Evolutionary conservation across 2,113 vertebrate species (phyloP).

Genomic region (Melanocharis versteri): DNA sequence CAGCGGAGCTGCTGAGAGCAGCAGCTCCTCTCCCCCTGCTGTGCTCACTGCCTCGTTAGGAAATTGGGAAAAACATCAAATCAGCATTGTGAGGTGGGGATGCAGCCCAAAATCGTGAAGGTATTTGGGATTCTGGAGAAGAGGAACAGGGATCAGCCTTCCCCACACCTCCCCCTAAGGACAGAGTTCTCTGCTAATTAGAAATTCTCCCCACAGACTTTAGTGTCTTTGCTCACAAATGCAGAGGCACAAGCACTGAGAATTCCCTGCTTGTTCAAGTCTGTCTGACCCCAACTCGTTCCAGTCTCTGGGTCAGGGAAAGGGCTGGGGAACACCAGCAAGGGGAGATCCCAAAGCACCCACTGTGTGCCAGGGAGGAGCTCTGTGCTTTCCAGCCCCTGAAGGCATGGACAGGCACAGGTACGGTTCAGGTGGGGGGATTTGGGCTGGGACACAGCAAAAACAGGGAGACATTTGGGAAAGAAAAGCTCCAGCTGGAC

Average conservation of each 20-base stretch:
- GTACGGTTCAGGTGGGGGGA: rapidly evolving
- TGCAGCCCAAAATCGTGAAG: not conserved
- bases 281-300: not conserved
- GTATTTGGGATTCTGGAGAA: not conserved
- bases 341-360: not conserved
- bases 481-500: not conserved
- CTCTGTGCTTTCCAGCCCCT: not conserved
- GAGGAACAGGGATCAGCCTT: not conserved
- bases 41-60: not conserved
- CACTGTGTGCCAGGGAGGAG: too few species aligned
- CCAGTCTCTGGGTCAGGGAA: not conserved
- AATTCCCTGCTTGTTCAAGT: not conserved
- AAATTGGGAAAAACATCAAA: not conserved
- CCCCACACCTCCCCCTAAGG: not conserved
- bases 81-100: not conserved
- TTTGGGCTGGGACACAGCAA: not conserved
- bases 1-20: not conserved
- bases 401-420: too few species aligned
- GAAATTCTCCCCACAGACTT: not conserved
- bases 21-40: not conserved
- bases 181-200: not conserved
- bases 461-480: not conserved
- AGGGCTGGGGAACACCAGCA: not conserved
- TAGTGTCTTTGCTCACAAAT: not conserved
- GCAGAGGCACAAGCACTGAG: not conserved